A percentile compares a stretch with the other conserved stretches of the same genome.
phyloP scores from a whole-genome alignment of 1,140 invertebrate species.

The Drosophila bifasciata region DNA sequence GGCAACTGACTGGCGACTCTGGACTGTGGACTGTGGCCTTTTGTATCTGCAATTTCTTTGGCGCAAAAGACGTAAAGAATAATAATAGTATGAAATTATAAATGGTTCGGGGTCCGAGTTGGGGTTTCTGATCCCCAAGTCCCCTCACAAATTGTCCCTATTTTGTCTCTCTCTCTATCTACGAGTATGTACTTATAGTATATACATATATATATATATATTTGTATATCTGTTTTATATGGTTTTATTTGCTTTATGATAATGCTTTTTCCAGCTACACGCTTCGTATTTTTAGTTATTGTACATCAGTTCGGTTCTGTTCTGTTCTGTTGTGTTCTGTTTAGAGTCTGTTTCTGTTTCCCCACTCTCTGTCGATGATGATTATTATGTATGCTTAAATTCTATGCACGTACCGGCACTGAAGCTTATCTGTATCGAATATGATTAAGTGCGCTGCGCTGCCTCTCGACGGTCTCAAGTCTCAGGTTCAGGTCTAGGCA shows the following conservation, averaged over 20 bases:
- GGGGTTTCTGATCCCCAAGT: slow-evolving; percentile 38
- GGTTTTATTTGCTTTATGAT: slow-evolving; percentile 68
- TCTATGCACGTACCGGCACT: slow-evolving; percentile 78
- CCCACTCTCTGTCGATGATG: slow-evolving; percentile 56
- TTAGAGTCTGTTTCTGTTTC: background rate
- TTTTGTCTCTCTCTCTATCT: slow-evolving; percentile 1
- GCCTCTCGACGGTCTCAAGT: slow-evolving; percentile 36
- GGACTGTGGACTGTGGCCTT: slow-evolving; percentile 40
- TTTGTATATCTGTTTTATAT: slow-evolving; percentile 27
- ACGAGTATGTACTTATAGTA: too few species aligned
- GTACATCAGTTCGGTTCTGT: slow-evolving; percentile 32
- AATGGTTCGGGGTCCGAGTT: slow-evolving; percentile 59
- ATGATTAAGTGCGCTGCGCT: slow-evolving; percentile 80
- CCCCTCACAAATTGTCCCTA: slow-evolving; percentile 39
- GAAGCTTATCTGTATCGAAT: slow-evolving; percentile 83
- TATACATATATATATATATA: background rate
- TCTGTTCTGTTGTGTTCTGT: too few species aligned
- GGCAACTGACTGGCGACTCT: background rate
- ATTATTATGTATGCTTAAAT: slow-evolving; percentile 82
- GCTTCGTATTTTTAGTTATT: slow-evolving; percentile 43
- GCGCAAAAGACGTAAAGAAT: slow-evolving; percentile 57
- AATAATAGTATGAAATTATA: slow-evolving; percentile 79
- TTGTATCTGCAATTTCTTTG: slow-evolving; percentile 62
- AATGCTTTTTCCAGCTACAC: slow-evolving; percentile 47
- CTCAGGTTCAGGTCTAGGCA: slow-evolving; percentile 17